phyloP scores from a whole-genome alignment of 2,113 vertebrate genomes.

The Pteruthius melanotis region DNA sequence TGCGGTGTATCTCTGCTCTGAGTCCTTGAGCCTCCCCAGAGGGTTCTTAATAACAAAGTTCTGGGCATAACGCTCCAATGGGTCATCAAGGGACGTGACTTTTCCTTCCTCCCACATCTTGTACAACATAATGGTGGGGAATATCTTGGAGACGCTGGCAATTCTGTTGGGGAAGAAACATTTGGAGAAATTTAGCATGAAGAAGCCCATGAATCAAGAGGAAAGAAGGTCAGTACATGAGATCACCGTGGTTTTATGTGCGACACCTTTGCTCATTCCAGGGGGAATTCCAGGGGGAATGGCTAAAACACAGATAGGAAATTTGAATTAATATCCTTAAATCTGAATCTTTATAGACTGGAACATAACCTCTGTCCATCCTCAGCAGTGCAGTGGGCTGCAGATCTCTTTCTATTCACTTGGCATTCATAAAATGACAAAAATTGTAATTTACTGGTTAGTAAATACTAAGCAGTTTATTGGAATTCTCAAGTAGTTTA shows the following conservation, averaged over 20 bases:
- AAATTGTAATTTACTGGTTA: background rate
- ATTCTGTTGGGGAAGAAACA: slow-evolving; percentile 70
- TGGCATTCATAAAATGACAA: background rate
- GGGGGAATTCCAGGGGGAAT: background rate
- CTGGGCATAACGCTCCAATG: slow-evolving; percentile 79
- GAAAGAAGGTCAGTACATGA: background rate
- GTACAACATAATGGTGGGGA: slow-evolving; percentile 89
- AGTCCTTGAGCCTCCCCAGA: slow-evolving; percentile 67
- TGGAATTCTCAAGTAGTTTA: background rate
- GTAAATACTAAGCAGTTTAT: background rate
- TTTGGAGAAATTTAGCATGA: background rate
- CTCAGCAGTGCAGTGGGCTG: background rate
- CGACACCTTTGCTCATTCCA: background rate
- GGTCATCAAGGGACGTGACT: slow-evolving; percentile 85
- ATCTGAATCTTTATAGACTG: background rate
- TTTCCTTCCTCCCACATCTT: slow-evolving; percentile 89
- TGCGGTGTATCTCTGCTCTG: slow-evolving; percentile 72
- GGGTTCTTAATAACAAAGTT: slow-evolving; percentile 89
- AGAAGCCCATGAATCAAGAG: background rate
- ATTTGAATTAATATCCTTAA: background rate
- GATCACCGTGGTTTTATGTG: background rate
- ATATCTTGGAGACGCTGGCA: slow-evolving; percentile 89
- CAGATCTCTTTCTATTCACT: background rate
- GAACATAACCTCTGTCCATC: background rate
- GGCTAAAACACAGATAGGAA: background rate